A percentile compares a stretch with the other conserved stretches of the same genome.
phyloP scores from a whole-genome alignment of 2,888 invertebrate species.

The Gnatocerus cornutus region DNA sequence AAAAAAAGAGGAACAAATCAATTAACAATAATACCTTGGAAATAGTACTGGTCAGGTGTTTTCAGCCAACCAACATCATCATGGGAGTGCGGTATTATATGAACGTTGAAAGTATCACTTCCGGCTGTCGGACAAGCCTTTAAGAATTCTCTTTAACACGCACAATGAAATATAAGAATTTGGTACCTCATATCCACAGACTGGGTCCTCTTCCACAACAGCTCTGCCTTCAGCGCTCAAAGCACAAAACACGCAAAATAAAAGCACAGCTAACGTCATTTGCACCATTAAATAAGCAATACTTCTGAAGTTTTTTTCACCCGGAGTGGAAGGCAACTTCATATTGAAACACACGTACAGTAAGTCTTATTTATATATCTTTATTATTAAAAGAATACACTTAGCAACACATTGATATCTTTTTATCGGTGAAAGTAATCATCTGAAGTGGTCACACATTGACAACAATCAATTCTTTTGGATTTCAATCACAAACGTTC shows the following conservation, averaged over 20 bases:
- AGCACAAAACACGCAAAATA: slow-evolving; percentile 24
- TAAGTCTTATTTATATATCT: slow-evolving; percentile 17
- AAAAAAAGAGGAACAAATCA: background rate
- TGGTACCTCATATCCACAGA: slow-evolving; percentile 43
- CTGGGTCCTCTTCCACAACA: background rate
- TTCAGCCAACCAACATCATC: slow-evolving; percentile 92
- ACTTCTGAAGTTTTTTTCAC: slow-evolving; percentile 18
- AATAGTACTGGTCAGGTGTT: slow-evolving; percentile 88
- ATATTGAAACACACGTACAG: slow-evolving; percentile 8
- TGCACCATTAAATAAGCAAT: slow-evolving; percentile 21
- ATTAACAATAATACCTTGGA: slow-evolving; percentile 72
- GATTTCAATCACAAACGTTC: slow-evolving; percentile 36
- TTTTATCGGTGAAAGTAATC: slow-evolving; percentile 14
- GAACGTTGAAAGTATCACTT: slow-evolving; percentile 78
- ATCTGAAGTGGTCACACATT: slow-evolving; percentile 3
- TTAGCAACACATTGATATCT: slow-evolving; percentile 23
- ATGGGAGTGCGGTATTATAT: slow-evolving; percentile 86
- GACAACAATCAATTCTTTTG: slow-evolving; percentile 30
- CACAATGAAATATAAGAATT: background rate
- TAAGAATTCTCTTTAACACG: background rate
- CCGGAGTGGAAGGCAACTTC: slow-evolving; percentile 25
- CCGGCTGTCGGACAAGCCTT: slow-evolving; percentile 39
- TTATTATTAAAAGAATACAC: slow-evolving; percentile 19
- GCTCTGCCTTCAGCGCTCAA: slow-evolving; percentile 37
- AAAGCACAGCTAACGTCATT: slow-evolving; percentile 27